Base-by-base conservation (phyloP, 2,113 vertebrate genomes). In the Saccopteryx bilineata region DNA sequence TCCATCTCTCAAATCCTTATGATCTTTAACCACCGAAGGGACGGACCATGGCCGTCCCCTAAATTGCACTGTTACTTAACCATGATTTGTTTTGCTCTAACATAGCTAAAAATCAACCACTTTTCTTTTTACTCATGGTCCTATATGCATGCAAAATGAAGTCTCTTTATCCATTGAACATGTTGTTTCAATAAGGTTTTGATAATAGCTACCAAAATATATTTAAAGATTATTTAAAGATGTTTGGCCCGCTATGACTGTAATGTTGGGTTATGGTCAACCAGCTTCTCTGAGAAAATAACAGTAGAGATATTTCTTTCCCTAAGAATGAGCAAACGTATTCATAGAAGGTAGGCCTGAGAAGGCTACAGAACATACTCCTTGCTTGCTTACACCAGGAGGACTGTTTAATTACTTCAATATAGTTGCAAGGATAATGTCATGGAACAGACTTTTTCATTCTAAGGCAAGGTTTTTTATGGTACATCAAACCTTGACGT, bases 201-300 rank as follows among this genome's bases (percentile, higher is more conserved):
- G 28, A 48, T 58, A 12, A 75, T 13, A 76, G 46, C 50, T 78
- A 78, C 33, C 46, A 82, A 74, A 31, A 74, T 66, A 23, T 56
- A 39, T 61, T 63, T 24, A 31, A 56, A 87, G 69, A 26, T 65
- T 56, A 39, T 61, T 63, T 24, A 31, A 56, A 87, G 69, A 26
- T 65, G 10, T 78, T 91, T 60, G 61, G 90, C 50, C 46, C 12
- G 11, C 11, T 54, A 75, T 68, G 60, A 69, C 71, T 83, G 1
- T 15, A 46, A 21, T 3, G 48, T 68, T 81, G 23, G 50, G 46
- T 48, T 33, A 39, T 63, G 52, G 58, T 72, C 21, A 75, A 56
- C 52, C 85, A 46, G 50, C 52, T 94, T 91, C 91, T 91, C 5
- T 68, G 87, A 68, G 56, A 60, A 90, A 79, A 83, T 19, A 66